A percentile compares a stretch with the other conserved stretches of the same genome.
Evolutionary conservation across 2,113 vertebrate species (phyloP).

Genomic region (Scatophagus argus): DNA sequence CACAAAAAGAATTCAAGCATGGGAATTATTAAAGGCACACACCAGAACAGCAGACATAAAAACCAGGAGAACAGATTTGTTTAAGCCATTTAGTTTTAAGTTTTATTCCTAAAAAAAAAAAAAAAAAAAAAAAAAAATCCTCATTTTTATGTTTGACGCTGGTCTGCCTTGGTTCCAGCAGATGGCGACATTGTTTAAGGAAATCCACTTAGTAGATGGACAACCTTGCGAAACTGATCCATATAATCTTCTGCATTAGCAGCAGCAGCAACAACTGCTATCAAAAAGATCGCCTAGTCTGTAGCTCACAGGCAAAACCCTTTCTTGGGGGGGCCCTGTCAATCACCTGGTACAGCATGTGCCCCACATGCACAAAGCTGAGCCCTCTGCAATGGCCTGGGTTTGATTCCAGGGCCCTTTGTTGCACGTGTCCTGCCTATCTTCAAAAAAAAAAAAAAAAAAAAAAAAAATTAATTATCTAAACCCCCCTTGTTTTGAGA

Average conservation of each 20-base stretch:
- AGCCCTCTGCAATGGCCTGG: too few relatives aligned
- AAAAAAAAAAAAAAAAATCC: background rate
- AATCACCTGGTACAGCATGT: too few relatives aligned
- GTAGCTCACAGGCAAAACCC: background rate
- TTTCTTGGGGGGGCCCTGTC: too few relatives aligned
- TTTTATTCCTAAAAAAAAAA: background rate
- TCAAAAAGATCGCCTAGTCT: background rate
- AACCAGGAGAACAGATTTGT: background rate
- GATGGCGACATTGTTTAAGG: conserved; percentile 58
- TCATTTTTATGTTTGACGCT: background rate
- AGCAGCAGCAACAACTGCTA: rapidly evolving
- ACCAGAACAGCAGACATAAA: background rate
- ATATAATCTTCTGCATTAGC: background rate
- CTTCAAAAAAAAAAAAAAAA: too few relatives aligned
- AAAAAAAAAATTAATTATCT: too few relatives aligned
- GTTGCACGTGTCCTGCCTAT: too few relatives aligned
- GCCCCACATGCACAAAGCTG: too few relatives aligned
- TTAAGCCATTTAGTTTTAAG: background rate
- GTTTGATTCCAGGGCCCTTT: too few relatives aligned
- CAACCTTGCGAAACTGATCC: background rate
- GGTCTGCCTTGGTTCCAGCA: conserved; percentile 40
- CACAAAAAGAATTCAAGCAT: background rate
- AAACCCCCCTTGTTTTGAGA: too few relatives aligned
- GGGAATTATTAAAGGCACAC: background rate
- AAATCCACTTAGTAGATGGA: background rate